phyloP scores from a whole-genome alignment of 2,888 invertebrate species.

The Lasioglossum pauxillum region DNA sequence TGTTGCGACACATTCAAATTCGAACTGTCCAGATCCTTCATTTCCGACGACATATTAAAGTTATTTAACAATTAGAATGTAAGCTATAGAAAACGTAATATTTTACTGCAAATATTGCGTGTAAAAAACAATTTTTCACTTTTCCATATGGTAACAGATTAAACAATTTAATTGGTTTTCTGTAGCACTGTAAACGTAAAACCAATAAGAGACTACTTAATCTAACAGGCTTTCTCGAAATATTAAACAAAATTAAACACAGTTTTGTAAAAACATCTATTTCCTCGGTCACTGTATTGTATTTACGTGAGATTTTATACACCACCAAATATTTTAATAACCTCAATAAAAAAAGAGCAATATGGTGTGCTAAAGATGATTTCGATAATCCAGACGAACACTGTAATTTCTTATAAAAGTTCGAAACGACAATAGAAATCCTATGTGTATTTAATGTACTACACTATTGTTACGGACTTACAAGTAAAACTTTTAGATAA shows the following conservation, averaged over 20 bases:
- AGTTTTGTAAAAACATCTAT: neutral
- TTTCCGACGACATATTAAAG: conserved; percentile 19
- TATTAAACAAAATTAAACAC: neutral
- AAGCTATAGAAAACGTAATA: neutral
- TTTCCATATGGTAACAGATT: neutral
- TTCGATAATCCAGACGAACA: neutral
- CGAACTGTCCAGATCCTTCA: neutral
- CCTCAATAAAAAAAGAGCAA: conserved; percentile 26
- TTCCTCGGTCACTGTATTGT: neutral
- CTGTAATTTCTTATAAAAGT: neutral
- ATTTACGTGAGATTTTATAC: neutral
- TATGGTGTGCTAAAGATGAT: conserved; percentile 14
- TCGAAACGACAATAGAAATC: neutral
- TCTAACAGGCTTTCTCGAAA: neutral
- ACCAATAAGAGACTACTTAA: neutral
- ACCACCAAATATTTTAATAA: conserved; percentile 10
- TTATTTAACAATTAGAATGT: conserved; percentile 23
- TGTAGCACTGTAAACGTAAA: neutral
- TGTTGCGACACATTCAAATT: conserved; percentile 31
- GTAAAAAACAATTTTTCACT: neutral
- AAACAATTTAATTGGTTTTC: neutral
- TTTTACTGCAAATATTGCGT: neutral
- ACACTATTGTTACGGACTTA: neutral
- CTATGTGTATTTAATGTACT: neutral
- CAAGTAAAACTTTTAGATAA: neutral